Percentiles rank a stretch among this genome's conserved stretches.
phyloP scores from a whole-genome alignment of 2,888 invertebrate genomes.

The Steromphala cineraria region DNA sequence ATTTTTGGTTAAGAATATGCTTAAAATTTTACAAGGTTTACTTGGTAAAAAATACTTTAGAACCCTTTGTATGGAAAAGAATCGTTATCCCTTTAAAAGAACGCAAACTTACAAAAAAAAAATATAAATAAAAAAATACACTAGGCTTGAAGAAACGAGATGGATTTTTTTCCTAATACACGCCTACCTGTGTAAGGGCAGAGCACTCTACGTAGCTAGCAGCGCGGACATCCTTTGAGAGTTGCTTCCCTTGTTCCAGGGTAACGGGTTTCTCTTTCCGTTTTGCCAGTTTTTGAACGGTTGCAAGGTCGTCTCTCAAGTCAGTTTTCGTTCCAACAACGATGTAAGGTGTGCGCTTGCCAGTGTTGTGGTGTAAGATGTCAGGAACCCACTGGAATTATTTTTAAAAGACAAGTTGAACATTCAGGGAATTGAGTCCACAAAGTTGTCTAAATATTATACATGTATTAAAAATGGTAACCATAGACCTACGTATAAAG shows the following conservation, averaged over 20 bases:
- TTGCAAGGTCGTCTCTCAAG: constrained; percentile 91
- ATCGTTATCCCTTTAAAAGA: no score
- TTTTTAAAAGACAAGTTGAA: background rate
- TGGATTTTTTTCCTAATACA: background rate
- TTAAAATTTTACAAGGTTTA: no score
- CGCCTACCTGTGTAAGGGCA: constrained; percentile 90
- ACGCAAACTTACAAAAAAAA: no score
- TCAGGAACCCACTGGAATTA: constrained; percentile 96
- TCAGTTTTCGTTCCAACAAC: constrained; percentile 98
- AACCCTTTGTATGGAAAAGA: no score
- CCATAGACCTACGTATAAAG: no score
- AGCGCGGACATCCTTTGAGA: constrained; percentile 97
- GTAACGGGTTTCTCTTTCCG: constrained; percentile 99
- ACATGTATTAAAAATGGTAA: no score
- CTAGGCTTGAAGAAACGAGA: no score
- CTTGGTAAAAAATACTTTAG: no score
- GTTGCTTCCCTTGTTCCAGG: constrained; percentile 95
- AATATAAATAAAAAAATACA: no score
- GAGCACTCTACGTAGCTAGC: constrained; percentile 99
- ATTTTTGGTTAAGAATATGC: no score
- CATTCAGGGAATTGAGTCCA: no score
- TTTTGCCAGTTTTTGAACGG: constrained; percentile 92
- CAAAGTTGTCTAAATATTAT: no score
- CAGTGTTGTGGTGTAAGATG: constrained; percentile 95
- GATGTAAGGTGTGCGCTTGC: constrained; percentile 96